phyloP scores from a whole-genome alignment of 2,888 invertebrate genomes.

The Lasius platythorax region DNA sequence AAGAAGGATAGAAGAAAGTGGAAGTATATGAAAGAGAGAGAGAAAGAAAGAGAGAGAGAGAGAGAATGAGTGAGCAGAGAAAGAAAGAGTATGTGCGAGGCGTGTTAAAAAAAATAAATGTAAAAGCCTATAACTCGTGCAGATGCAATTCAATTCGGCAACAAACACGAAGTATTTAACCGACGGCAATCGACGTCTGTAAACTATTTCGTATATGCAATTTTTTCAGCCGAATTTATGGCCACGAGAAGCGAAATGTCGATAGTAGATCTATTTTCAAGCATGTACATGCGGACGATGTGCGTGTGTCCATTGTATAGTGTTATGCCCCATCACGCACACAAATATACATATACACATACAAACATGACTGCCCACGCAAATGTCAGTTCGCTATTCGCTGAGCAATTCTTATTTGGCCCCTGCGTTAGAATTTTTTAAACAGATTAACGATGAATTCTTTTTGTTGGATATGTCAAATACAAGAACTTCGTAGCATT shows the following conservation, averaged over 20 bases:
- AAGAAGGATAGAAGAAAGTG: background rate
- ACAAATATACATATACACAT: background rate
- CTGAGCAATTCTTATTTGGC: conserved; percentile 45
- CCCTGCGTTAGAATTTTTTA: conserved; percentile 17
- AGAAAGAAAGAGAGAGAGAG: background rate
- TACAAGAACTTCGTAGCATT: background rate
- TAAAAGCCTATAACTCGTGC: conserved; percentile 37
- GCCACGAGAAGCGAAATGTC: conserved; percentile 62
- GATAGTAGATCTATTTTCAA: conserved; percentile 70
- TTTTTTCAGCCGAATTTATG: conserved; percentile 67
- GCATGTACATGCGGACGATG: conserved; percentile 43
- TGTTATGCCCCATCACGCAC: conserved; percentile 42
- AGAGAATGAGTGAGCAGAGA: background rate
- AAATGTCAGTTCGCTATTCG: conserved; percentile 32
- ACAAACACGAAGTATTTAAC: conserved; percentile 66
- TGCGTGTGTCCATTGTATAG: conserved; percentile 39
- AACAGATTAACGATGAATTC: conserved; percentile 16
- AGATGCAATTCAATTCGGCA: conserved; percentile 64
- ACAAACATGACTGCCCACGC: conserved; percentile 13
- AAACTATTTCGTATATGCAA: conserved; percentile 66
- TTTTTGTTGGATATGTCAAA: conserved; percentile 8
- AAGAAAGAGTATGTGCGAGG: background rate
- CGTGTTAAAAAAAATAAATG: conserved; percentile 58
- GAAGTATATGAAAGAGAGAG: background rate
- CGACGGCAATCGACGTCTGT: conserved; percentile 64